A percentile compares a stretch with the other conserved stretches of the same genome.
phyloP scores from a whole-genome alignment of 1,140 invertebrate genomes.

The Hydropsyche tenuis region DNA sequence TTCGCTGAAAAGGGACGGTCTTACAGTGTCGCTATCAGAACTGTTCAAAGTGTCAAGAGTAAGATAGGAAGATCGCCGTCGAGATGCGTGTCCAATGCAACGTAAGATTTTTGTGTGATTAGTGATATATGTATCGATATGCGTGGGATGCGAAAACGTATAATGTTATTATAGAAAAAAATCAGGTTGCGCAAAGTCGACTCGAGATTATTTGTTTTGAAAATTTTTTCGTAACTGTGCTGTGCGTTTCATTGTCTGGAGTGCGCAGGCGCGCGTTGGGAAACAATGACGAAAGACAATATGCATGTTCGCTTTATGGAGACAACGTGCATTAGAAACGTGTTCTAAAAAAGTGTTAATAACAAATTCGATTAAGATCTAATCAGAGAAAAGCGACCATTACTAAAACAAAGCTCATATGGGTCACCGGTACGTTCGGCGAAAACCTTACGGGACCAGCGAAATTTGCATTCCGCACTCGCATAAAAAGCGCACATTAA shows the following conservation, averaged over 20 bases:
- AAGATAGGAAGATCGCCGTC: not conserved
- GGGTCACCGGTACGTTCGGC: too few relatives aligned
- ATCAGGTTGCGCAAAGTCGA: slow-evolving; percentile 10
- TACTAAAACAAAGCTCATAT: too few relatives aligned
- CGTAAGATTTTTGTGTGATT: slow-evolving; percentile 10
- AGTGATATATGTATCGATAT: not conserved
- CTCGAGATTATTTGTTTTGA: slow-evolving; percentile 23
- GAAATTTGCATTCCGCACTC: too few relatives aligned
- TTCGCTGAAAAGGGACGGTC: too few relatives aligned
- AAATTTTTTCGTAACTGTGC: slow-evolving; percentile 17
- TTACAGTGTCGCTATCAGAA: too few relatives aligned
- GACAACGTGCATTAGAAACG: not conserved
- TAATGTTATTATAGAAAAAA: not conserved
- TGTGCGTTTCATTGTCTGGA: slow-evolving; percentile 20
- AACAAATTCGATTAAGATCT: too few relatives aligned
- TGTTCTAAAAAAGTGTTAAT: too few relatives aligned
- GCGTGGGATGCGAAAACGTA: not conserved
- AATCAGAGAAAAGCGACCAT: too few relatives aligned
- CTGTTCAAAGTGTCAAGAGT: too few relatives aligned
- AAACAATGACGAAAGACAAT: slow-evolving; percentile 20
- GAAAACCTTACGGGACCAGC: too few relatives aligned
- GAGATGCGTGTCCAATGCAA: not conserved
- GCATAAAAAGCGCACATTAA: too few relatives aligned
- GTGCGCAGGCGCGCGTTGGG: slow-evolving; percentile 19
- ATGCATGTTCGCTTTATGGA: slow-evolving; percentile 2